Percentiles rank a stretch among this genome's conserved stretches.
phyloP scores from a whole-genome alignment of 2,888 invertebrate species.

The Callyntrura guangdongensis region DNA sequence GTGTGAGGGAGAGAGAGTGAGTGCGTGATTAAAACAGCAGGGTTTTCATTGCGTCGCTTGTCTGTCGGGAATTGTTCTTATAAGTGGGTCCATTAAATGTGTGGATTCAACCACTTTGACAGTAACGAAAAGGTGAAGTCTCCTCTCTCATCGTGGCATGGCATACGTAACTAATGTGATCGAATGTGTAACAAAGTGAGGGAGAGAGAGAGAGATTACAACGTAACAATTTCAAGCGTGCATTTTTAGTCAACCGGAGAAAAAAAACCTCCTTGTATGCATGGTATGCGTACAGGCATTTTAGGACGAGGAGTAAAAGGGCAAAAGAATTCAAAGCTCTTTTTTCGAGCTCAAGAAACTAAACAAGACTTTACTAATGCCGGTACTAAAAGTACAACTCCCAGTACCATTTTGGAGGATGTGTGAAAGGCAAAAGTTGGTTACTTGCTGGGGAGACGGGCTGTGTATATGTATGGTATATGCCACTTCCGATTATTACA shows the following conservation, averaged over 20 bases:
- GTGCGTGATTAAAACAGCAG: conserved; percentile 78
- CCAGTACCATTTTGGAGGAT: conserved; percentile 36
- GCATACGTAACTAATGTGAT: conserved; percentile 48
- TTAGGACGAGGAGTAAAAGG: conserved; percentile 13
- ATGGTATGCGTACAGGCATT: conserved; percentile 27
- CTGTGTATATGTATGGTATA: no score
- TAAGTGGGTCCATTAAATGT: conserved; percentile 75
- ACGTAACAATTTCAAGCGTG: conserved; percentile 2
- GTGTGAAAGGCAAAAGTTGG: conserved; percentile 42
- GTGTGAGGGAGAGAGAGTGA: conserved; percentile 10
- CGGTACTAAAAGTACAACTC: conserved; percentile 37
- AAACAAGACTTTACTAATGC: conserved; percentile 57
- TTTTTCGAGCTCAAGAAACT: conserved; percentile 33
- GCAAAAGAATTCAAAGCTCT: conserved; percentile 69
- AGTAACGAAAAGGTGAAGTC: conserved; percentile 64
- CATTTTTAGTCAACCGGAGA: conserved; percentile 37
- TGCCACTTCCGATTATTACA: background rate
- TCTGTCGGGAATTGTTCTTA: conserved; percentile 67
- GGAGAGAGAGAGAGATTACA: background rate
- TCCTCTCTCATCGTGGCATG: conserved; percentile 28
- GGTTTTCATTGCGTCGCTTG: conserved; percentile 72
- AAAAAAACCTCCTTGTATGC: background rate
- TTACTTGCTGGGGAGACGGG: no score
- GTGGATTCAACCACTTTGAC: conserved; percentile 76
- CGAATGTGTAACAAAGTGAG: conserved; percentile 21